These are phyloP conservation scores for Xiphorhynchus erythropygius DNA, from an alignment of 2,797 vertebrate genomes.

Conservation along the genomic window DNA sequence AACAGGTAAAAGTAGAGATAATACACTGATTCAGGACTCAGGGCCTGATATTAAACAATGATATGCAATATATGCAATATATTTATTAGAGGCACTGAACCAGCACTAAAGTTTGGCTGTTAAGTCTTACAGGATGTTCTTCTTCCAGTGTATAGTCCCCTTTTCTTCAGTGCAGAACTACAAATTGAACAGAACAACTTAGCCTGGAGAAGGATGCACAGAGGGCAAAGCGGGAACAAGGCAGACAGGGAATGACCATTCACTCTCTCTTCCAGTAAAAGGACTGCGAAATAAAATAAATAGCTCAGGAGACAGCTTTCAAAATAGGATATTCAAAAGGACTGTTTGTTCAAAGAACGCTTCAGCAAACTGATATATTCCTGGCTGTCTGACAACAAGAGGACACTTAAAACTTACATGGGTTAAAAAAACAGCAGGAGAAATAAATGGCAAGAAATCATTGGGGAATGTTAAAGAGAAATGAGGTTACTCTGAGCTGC, in stretches of 20 bases:
- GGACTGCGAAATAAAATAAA: background rate
- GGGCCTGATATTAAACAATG: background rate
- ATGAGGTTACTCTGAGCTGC: background rate
- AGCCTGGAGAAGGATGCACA: background rate
- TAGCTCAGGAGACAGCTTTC: background rate
- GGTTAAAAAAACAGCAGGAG: background rate
- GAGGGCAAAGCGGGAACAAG: rapidly evolving
- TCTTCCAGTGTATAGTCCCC: background rate
- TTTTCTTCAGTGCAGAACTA: background rate
- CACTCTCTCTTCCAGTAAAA: background rate
- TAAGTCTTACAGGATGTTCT: background rate
- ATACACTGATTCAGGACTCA: background rate
- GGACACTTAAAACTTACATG: background rate
- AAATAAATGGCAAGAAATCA: background rate
- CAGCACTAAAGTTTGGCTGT: background rate
- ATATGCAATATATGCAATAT: no score
- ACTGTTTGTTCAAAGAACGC: background rate
- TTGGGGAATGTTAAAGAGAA: background rate
- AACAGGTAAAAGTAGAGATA: background rate
- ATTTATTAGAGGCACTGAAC: background rate
- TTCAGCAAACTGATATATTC: background rate
- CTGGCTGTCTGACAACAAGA: background rate
- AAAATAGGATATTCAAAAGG: background rate
- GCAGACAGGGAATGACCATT: background rate
- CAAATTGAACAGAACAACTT: background rate